Evolutionary conservation across 2,888 invertebrate genomes (phyloP).

Genomic region (Cephus runcator): DNA sequence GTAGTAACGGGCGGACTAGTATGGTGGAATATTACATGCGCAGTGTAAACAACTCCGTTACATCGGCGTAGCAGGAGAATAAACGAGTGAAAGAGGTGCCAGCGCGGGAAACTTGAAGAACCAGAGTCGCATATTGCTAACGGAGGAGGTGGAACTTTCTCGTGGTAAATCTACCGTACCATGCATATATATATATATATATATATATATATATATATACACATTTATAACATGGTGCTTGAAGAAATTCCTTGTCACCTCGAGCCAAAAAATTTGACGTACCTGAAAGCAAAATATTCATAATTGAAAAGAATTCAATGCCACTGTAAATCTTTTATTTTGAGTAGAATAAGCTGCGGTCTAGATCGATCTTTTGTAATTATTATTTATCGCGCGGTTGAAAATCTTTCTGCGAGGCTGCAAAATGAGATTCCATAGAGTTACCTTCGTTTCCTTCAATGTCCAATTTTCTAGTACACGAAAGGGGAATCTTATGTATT

Average conservation of each 20-base stretch:
- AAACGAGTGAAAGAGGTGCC: slow-evolving; percentile 54
- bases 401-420: not conserved
- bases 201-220: no score
- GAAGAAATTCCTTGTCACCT: not conserved
- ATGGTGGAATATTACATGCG: slow-evolving; percentile 62
- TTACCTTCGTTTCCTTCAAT: not conserved
- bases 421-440: not conserved
- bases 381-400: not conserved
- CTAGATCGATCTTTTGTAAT: not conserved
- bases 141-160: slow-evolving; percentile 48
- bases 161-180: not conserved
- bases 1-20: slow-evolving; percentile 5
- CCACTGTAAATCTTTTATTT: not conserved
- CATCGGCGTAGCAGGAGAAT: slow-evolving; percentile 61
- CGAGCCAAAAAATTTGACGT: not conserved
- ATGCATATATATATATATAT: not conserved
- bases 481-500: not conserved
- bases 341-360: not conserved
- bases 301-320: not conserved
- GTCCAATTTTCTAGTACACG: not conserved
- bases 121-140: slow-evolving; percentile 60
- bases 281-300: not conserved
- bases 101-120: slow-evolving; percentile 61
- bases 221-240: not conserved
- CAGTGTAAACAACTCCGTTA: slow-evolving; percentile 66